Percentiles rank a stretch among this genome's conserved stretches.
Evolutionary conservation across 1,140 invertebrate genomes (phyloP).

Genomic region (Oncopodura yosiiana): DNA sequence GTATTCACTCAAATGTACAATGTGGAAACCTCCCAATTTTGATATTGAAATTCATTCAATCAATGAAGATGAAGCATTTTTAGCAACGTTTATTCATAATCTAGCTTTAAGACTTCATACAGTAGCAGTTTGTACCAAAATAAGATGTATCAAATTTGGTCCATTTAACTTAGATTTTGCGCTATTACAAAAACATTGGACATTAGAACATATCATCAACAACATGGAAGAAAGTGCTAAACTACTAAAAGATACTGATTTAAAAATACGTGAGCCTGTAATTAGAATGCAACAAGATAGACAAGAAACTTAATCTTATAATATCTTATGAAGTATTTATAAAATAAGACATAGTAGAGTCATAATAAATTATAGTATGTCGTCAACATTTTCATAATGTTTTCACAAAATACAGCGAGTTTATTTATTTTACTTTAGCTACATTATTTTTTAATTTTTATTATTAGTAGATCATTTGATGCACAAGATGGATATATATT

Average conservation of each 20-base stretch:
- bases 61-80: slow-evolving; percentile 67
- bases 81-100: slow-evolving; percentile 64
- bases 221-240: slow-evolving; percentile 49
- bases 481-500: too few relatives aligned
- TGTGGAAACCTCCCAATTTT: slow-evolving; percentile 73
- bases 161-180: slow-evolving; percentile 66
- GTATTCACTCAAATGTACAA: slow-evolving; percentile 74
- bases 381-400: too few relatives aligned
- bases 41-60: slow-evolving; percentile 79
- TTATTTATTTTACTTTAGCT: too few relatives aligned
- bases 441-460: too few relatives aligned
- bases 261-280: not conserved
- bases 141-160: slow-evolving; percentile 72
- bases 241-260: slow-evolving; percentile 9
- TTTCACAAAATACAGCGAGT: too few relatives aligned
- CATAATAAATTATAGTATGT: too few relatives aligned
- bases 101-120: slow-evolving; percentile 66
- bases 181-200: slow-evolving; percentile 74
- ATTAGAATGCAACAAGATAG: too few relatives aligned
- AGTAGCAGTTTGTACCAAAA: slow-evolving; percentile 63
- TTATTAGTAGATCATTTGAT: too few relatives aligned
- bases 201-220: slow-evolving; percentile 56
- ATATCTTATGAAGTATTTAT: too few relatives aligned
- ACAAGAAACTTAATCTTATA: too few relatives aligned
- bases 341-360: too few relatives aligned